phyloP scores from a whole-genome alignment of 2,888 invertebrate genomes.

The Heteropelma amictum region DNA sequence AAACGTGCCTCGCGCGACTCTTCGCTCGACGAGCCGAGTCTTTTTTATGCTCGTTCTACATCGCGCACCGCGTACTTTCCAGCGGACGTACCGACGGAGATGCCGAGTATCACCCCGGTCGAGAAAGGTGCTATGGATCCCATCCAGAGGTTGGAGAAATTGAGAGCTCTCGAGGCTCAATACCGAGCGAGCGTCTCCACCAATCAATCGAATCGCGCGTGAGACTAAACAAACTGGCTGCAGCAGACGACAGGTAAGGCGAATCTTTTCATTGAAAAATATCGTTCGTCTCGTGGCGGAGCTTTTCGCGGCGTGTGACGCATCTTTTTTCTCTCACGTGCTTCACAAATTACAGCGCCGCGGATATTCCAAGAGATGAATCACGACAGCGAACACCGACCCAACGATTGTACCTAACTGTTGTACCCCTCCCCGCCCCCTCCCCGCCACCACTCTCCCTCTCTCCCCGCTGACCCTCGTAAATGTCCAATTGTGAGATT shows the following conservation, averaged over 20 bases:
- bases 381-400: slow-evolving; percentile 44
- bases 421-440: slow-evolving; percentile 37
- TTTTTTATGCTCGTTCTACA: background rate
- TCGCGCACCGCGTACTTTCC: too few relatives aligned
- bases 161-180: slow-evolving; percentile 72
- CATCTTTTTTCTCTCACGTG: too few relatives aligned
- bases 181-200: slow-evolving; percentile 68
- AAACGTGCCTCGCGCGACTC: background rate
- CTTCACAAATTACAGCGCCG: slow-evolving; percentile 36
- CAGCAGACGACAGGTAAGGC: slow-evolving; percentile 17
- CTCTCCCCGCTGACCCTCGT: slow-evolving; percentile 44
- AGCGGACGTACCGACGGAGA: slow-evolving; percentile 57
- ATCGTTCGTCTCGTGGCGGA: background rate
- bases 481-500: slow-evolving; percentile 65
- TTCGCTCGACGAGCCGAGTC: background rate
- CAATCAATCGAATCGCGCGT: slow-evolving; percentile 71
- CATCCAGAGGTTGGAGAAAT: slow-evolving; percentile 73
- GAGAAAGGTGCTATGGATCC: slow-evolving; percentile 73
- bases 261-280: background rate
- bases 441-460: slow-evolving; percentile 9
- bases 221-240: slow-evolving; percentile 58
- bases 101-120: slow-evolving; percentile 62
- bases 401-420: slow-evolving; percentile 63
- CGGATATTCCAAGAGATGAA: slow-evolving; percentile 54
- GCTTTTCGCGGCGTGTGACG: background rate